Conservation (phyloP, 2,797 vertebrate species). For the Momotus momota region DNA sequence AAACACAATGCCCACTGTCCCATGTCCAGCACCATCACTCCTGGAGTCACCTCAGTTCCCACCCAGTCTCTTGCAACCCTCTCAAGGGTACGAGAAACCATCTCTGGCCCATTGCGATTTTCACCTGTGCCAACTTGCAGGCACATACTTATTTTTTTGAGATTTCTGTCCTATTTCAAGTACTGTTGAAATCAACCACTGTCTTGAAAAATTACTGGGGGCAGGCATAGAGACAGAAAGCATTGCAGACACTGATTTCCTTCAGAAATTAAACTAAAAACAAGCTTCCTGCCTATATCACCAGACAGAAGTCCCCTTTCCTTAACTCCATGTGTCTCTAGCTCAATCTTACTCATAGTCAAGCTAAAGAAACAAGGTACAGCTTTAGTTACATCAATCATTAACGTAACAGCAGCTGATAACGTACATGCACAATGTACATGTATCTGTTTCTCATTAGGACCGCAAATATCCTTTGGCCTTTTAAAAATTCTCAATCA, state of each 20-base stretch:
- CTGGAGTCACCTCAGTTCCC: neutral
- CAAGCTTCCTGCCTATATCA: neutral
- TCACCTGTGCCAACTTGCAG: neutral
- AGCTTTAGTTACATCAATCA: constrained; percentile 29
- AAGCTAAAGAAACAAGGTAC: neutral
- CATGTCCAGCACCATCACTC: neutral
- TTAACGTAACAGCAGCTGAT: neutral
- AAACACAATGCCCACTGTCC: neutral
- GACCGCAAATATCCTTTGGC: neutral
- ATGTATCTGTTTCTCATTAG: neutral
- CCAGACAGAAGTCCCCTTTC: neutral
- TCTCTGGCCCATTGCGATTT: neutral
- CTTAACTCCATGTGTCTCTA: neutral
- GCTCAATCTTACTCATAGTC: neutral
- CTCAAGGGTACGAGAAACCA: neutral
- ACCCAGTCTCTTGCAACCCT: neutral
- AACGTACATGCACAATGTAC: neutral
- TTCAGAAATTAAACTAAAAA: neutral
- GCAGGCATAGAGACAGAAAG: neutral
- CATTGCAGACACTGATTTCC: neutral
- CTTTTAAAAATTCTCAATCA: neutral
- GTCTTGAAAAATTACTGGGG: neutral
- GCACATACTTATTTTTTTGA: neutral
- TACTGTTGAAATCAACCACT: neutral
- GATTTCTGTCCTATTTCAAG: neutral